These are phyloP conservation scores for Strigamia transsilvanica DNA, from an alignment of 2,888 invertebrate genomes.

Conservation along the genomic window DNA sequence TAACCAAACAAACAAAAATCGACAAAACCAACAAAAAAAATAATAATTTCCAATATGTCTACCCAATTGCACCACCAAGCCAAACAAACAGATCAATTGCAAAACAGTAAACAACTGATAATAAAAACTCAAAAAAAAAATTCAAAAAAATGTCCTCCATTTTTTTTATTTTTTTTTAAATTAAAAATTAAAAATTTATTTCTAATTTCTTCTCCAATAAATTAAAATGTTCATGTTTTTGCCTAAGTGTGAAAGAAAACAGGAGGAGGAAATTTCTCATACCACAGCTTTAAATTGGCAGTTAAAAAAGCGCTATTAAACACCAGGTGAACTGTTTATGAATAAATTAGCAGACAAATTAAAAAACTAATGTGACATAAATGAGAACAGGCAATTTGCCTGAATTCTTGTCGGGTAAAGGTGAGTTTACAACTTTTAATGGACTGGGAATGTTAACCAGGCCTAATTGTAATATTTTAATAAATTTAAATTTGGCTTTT, in stretches of 20 bases:
- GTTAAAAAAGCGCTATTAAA: background rate
- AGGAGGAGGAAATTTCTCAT: background rate
- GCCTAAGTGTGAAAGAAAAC: background rate
- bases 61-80: too few relatives aligned
- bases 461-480: background rate
- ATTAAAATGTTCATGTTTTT: background rate
- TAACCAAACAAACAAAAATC: too few relatives aligned
- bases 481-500: too few relatives aligned
- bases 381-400: background rate
- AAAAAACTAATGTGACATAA: background rate
- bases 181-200: background rate
- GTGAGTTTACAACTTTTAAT: background rate
- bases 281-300: background rate
- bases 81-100: background rate
- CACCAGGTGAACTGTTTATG: background rate
- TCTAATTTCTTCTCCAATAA: background rate
- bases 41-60: too few relatives aligned
- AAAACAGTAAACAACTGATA: background rate
- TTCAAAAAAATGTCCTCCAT: too few relatives aligned
- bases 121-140: background rate
- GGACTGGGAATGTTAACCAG: background rate
- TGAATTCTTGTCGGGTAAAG: background rate
- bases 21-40: too few relatives aligned
- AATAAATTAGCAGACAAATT: background rate
- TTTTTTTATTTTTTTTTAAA: too few relatives aligned